Conservation (phyloP, 2,113 vertebrate species). For the Pelodiscus sinensis region DNA sequence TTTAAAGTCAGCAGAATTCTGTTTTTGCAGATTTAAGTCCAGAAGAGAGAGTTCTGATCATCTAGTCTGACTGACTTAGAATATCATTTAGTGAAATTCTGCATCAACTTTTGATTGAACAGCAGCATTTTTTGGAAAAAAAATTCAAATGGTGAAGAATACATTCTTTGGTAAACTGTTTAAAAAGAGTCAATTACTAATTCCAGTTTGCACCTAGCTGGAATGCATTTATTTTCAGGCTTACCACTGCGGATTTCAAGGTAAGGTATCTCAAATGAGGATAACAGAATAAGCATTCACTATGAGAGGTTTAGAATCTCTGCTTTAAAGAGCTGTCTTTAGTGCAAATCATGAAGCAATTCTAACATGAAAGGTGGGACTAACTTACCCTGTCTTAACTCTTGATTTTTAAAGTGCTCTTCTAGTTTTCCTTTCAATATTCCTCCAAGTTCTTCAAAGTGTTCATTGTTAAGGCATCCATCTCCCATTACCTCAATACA, state of each 20-base stretch:
- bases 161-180: neutral
- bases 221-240: neutral
- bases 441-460: conserved; percentile 95
- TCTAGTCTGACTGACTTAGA: neutral
- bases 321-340: neutral
- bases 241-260: neutral
- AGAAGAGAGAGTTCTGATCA: neutral
- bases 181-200: neutral
- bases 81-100: neutral
- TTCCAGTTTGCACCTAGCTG: neutral
- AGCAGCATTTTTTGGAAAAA: neutral
- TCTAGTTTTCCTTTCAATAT: conserved; percentile 96
- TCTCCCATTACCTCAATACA: conserved; percentile 98
- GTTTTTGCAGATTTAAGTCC: neutral
- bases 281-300: neutral
- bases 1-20: neutral
- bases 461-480: conserved; percentile 95
- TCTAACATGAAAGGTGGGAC: neutral
- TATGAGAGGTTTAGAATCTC: neutral
- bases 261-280: neutral
- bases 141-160: neutral
- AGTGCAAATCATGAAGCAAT: neutral
- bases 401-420: conserved; percentile 99
- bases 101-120: neutral
- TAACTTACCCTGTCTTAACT: conserved; percentile 90